A percentile compares a stretch with the other conserved stretches of the same genome.
Conservation (phyloP, 1,140 invertebrate genomes). For the Brachionus plicatilis region DNA sequence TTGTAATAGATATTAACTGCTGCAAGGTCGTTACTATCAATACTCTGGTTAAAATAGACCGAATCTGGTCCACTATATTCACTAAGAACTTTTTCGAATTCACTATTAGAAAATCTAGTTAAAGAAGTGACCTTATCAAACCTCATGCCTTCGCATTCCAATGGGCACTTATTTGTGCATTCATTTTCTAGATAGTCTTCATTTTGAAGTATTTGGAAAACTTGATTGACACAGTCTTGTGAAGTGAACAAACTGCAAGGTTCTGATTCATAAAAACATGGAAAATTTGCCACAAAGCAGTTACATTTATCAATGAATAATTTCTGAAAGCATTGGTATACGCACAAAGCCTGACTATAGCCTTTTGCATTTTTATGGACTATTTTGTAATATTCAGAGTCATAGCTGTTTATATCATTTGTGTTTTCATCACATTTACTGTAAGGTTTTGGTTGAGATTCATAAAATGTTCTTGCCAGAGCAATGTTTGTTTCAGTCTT, state of each 20-base stretch:
- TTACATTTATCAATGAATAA: background rate
- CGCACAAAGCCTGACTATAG: background rate
- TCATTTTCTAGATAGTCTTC: background rate
- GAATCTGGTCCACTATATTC: background rate
- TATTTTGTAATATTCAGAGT: background rate
- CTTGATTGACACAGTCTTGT: background rate
- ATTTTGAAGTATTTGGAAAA: background rate
- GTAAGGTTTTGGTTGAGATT: background rate
- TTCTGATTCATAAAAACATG: background rate
- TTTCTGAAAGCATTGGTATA: background rate
- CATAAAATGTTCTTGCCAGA: background rate
- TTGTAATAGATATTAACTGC: background rate
- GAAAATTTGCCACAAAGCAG: background rate
- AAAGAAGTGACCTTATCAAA: background rate
- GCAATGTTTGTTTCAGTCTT: conserved; percentile 7
- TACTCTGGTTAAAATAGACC: background rate
- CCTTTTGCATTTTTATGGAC: background rate
- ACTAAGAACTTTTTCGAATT: background rate
- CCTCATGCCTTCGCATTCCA: background rate
- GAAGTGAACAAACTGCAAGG: background rate
- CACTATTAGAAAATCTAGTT: background rate
- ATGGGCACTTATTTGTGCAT: background rate
- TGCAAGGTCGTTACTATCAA: background rate
- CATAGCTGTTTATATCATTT: background rate
- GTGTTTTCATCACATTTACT: background rate